These are phyloP conservation scores for Nettapus auritus DNA, from an alignment of 2,113 vertebrate genomes.

Conservation along the genomic window DNA sequence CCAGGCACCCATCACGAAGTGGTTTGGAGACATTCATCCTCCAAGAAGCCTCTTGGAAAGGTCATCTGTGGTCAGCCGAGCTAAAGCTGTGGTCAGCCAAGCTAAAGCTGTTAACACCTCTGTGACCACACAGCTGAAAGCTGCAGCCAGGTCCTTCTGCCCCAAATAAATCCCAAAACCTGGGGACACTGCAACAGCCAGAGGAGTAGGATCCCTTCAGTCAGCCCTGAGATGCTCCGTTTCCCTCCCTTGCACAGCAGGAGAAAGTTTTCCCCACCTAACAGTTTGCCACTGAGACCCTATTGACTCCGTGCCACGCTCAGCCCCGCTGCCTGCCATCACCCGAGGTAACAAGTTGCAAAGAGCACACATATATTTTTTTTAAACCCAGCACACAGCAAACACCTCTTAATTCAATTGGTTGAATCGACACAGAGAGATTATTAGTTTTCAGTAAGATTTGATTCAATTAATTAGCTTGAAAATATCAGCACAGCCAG, in stretches of 20 bases:
- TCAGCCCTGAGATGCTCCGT: background rate
- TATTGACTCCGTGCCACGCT: rapidly evolving
- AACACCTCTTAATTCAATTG: conserved; percentile 54
- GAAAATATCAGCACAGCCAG: conserved; percentile 74
- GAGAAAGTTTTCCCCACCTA: background rate
- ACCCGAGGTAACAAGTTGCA: rapidly evolving
- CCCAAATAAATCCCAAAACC: background rate
- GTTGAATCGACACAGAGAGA: conserved; percentile 19
- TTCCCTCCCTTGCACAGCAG: background rate
- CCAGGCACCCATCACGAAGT: too few species aligned
- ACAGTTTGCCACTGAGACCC: background rate
- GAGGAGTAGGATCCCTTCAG: background rate
- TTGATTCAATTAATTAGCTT: conserved; percentile 78
- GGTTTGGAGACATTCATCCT: too few species aligned
- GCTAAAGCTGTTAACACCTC: too few species aligned
- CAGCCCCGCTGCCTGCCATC: background rate
- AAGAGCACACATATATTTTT: background rate
- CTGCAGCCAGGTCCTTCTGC: too few species aligned
- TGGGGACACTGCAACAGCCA: background rate
- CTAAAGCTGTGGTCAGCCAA: too few species aligned
- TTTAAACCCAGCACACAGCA: background rate
- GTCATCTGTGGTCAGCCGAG: too few species aligned
- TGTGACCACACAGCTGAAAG: too few species aligned
- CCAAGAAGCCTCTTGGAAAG: too few species aligned
- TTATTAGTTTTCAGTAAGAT: conserved; percentile 70